Conservation (phyloP, 2,797 vertebrate genomes). For the Sebastes variabilis region DNA sequence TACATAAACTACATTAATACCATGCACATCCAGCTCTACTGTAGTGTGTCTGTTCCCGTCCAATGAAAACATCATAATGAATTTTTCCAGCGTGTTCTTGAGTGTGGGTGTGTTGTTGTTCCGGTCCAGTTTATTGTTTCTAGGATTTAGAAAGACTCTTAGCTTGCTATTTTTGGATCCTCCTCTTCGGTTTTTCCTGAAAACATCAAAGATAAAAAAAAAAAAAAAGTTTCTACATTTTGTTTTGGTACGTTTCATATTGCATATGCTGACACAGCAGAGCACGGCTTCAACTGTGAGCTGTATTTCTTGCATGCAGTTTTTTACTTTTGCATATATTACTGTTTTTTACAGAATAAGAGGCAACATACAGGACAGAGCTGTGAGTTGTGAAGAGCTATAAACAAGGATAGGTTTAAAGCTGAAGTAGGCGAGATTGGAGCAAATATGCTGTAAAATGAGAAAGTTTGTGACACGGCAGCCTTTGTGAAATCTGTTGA, state of each 20-base stretch:
- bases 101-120: constrained; percentile 48
- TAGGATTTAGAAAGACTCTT: constrained; percentile 35
- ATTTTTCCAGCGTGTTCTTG: constrained; percentile 14
- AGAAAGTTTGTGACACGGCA: too few relatives aligned
- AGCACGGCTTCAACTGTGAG: not conserved
- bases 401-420: not conserved
- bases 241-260: constrained; percentile 22
- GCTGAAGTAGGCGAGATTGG: too few relatives aligned
- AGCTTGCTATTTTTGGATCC: constrained; percentile 31
- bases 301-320: not conserved
- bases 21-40: not conserved
- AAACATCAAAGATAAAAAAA: not conserved
- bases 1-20: not conserved
- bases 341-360: not conserved
- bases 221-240: not conserved
- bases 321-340: not conserved
- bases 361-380: too few relatives aligned
- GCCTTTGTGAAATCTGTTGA: too few relatives aligned
- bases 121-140: constrained; percentile 45
- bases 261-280: constrained; percentile 19
- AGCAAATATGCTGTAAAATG: too few relatives aligned
- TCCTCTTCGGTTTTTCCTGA: constrained; percentile 39
- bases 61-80: constrained; percentile 11
- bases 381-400: not conserved
- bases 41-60: not conserved